Evolutionary conservation across 1,140 invertebrate genomes (phyloP).

Genomic region (Neodiprion lecontei): DNA sequence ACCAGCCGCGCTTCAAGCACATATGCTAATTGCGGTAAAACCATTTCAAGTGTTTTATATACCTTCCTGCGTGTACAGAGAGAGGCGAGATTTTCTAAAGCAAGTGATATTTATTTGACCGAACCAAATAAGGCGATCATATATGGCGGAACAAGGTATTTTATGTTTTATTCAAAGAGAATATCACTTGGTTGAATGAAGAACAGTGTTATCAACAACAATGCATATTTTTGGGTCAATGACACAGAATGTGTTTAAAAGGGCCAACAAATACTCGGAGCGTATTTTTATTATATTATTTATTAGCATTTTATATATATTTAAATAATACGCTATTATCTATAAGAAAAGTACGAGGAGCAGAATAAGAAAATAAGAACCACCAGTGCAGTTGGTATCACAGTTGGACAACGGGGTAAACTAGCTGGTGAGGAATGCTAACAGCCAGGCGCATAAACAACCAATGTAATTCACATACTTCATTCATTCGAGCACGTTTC

Average conservation of each 20-base stretch:
- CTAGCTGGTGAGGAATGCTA: not conserved
- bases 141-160: not conserved
- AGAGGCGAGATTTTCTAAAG: not conserved
- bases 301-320: no score
- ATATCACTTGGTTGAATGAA: not conserved
- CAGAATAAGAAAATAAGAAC: no score
- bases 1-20: not conserved
- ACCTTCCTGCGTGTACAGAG: no score
- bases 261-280: no score
- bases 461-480: not conserved
- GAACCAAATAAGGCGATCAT: not conserved
- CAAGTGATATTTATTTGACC: not conserved
- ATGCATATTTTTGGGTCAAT: no score
- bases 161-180: not conserved
- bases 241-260: no score
- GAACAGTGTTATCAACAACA: no score
- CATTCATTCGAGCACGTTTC: not conserved
- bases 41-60: not conserved
- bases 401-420: not conserved
- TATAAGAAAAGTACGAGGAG: no score
- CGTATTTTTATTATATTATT: no score
- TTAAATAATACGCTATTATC: no score
- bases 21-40: not conserved
- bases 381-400: not conserved
- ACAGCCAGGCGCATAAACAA: not conserved